Evolutionary conservation across 2,888 invertebrate species (phyloP), one percentile per base, ranked within the genome.

Genomic region (Eristalis pertinax): DNA sequence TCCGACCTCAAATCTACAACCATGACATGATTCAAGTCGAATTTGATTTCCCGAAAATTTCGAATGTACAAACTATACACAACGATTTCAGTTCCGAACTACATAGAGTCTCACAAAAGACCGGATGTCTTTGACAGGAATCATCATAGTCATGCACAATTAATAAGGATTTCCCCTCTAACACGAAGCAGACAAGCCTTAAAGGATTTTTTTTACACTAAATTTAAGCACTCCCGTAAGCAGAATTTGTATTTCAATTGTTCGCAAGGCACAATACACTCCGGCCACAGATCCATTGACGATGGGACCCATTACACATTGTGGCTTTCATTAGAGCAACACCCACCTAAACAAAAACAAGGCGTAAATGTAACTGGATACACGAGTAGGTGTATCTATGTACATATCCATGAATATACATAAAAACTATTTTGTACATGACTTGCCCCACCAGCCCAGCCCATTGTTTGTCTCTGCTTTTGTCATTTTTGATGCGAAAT

Each of bases 401-500:
- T 29, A 4, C 26, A 15, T 26, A 19, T 15, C 60, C 26, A 29
- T 60, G 26, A 60, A 15, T 24, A 15, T 24, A 60, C 24, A 43
- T 69, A 63, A 22, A 74, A 74, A 81, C 80, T 80, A 81, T 81
- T 69, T 68, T 56, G 60, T 62, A 69, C 62, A 68, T 64, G 63
- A 38, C 64, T 38, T 10, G 32, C 35, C 63, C 32, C 24, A 63
- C 41, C 11, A 58, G 41, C 65, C 56, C 38, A 76, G 65, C 75
- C 75, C 65, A 76, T 82, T 82, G 81, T 75, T 81, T 81, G 70
- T 72, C 58, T 70, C 64, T 60, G 75, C 76, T 76, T 82, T 82
- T 76, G 76, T 82, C 75, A 82, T 76, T 74, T 81, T 81, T 69
- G 74, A 81, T 81, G 68, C 80, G 80, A 69, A 81, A 74, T 81